Conservation (phyloP, 2,797 vertebrate genomes). For the Alfaro cultratus region DNA sequence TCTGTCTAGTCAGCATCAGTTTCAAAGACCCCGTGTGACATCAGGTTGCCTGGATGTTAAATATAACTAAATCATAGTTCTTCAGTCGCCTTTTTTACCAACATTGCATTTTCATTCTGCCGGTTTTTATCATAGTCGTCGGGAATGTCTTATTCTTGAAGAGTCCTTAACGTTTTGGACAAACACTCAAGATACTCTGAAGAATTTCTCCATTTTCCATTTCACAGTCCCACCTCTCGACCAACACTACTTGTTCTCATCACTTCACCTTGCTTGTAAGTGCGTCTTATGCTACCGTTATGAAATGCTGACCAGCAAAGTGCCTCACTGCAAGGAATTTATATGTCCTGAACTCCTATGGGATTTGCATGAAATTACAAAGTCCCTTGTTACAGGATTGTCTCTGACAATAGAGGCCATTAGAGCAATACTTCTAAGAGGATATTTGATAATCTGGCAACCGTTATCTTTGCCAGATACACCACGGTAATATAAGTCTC, state of each 20-base stretch:
- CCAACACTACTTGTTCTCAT: constrained; percentile 42
- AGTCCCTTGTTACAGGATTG: constrained; percentile 38
- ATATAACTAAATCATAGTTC: not conserved
- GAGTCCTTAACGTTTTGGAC: not conserved
- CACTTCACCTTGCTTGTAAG: constrained; percentile 34
- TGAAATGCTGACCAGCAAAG: constrained; percentile 51
- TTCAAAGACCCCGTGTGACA: not conserved
- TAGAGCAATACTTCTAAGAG: constrained; percentile 52
- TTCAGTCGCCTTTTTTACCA: not conserved
- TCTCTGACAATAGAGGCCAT: constrained; percentile 59
- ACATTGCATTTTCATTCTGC: not conserved
- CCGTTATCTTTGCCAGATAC: constrained; percentile 52
- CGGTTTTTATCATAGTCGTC: not conserved
- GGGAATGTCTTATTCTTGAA: not conserved
- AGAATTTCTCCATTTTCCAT: constrained; percentile 15
- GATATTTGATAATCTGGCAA: constrained; percentile 67
- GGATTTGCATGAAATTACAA: constrained; percentile 74
- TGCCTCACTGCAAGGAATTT: constrained; percentile 48
- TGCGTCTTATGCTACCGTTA: constrained; percentile 25
- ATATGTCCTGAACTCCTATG: constrained; percentile 52
- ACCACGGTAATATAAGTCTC: constrained; percentile 40
- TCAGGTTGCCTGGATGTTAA: not conserved
- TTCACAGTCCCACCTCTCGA: constrained; percentile 2
- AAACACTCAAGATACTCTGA: constrained; percentile 23
- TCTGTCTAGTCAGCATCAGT: not conserved